Percentiles rank a stretch among this genome's conserved stretches.
Evolutionary conservation across 2,888 invertebrate species (phyloP).

Genomic region (Phlogophora meticulosa): DNA sequence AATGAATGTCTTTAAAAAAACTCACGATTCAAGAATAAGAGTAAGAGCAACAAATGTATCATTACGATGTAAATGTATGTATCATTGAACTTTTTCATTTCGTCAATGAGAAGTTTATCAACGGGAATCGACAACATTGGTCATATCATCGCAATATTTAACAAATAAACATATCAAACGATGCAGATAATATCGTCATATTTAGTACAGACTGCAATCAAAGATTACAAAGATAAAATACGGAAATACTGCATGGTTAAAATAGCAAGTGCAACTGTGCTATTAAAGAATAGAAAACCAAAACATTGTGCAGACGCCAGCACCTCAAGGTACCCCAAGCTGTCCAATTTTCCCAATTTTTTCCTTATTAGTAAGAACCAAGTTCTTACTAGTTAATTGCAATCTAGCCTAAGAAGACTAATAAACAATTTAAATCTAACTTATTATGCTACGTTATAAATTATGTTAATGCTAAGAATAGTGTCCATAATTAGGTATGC

Average conservation of each 20-base stretch:
- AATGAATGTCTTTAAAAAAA: constrained; percentile 6
- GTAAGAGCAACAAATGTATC: constrained; percentile 19
- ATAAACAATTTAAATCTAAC: no score
- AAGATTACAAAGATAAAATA: constrained; percentile 2
- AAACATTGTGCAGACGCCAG: no score
- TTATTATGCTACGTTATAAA: no score
- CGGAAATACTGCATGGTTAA: not conserved
- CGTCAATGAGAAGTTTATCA: constrained; percentile 27
- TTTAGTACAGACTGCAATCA: constrained; percentile 8
- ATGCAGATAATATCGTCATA: constrained; percentile 21
- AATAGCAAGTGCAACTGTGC: not conserved
- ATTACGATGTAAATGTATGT: no score
- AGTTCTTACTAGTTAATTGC: no score
- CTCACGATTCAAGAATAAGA: not conserved
- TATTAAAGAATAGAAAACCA: not conserved
- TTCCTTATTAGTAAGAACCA: no score
- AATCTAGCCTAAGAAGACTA: no score
- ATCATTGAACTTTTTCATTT: constrained; percentile 18
- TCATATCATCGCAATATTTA: constrained; percentile 24
- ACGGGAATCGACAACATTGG: constrained; percentile 1
- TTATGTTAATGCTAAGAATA: no score
- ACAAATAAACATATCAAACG: constrained; percentile 22
- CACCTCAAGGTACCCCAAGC: no score
- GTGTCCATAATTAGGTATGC: no score
- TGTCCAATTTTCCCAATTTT: no score